Conservation (phyloP, 2,797 vertebrate species). For the Poecilia picta region DNA sequence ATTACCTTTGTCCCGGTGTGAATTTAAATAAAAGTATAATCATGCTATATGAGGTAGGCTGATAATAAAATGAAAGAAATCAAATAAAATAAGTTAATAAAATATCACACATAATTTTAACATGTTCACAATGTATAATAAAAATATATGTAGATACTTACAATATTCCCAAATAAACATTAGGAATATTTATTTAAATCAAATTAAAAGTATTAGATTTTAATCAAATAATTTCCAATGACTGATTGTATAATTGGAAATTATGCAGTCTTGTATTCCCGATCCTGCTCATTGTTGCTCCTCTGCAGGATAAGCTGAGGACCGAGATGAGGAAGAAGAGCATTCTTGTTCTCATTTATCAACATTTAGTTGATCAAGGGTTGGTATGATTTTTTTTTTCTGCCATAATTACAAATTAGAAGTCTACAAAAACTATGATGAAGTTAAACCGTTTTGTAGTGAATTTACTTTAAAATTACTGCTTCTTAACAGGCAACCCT, state of each 20-base stretch:
- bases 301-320: slow-evolving; percentile 86
- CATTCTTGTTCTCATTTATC: slow-evolving; percentile 91
- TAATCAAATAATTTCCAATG: neutral
- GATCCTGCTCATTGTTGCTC: slow-evolving; percentile 15
- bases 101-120: neutral
- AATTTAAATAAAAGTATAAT: neutral
- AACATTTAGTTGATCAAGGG: slow-evolving; percentile 92
- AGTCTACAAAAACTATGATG: neutral
- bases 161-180: too few relatives aligned
- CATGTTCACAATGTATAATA: neutral
- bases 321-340: slow-evolving; percentile 89
- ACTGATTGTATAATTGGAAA: too few relatives aligned
- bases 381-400: slow-evolving; percentile 68
- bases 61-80: neutral
- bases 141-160: too few relatives aligned
- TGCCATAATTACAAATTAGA: neutral
- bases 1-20: neutral
- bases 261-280: neutral
- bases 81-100: neutral
- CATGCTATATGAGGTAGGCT: neutral
- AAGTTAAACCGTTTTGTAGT: neutral
- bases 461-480: neutral
- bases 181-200: too few relatives aligned
- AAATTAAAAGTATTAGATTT: too few relatives aligned
- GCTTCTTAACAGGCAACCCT: neutral